Evolutionary conservation across 1,140 invertebrate genomes (phyloP), one percentile per base, ranked within the genome.

Genomic region (Helicorthomorpha holstii): DNA sequence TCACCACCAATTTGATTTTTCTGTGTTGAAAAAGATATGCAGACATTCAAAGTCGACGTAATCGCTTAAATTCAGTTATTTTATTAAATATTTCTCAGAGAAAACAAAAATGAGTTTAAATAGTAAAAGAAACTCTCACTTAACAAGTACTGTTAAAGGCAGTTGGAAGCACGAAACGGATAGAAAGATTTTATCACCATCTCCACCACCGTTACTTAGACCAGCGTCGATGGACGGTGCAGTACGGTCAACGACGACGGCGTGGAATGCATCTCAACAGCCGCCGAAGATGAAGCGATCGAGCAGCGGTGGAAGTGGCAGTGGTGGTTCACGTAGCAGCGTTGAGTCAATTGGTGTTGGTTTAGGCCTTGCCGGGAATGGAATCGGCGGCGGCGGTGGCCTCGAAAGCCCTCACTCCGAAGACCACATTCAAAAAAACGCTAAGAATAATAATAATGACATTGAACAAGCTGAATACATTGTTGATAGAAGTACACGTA

Each of bases 401-500:
- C 10, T 10, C 43, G 21, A 22, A 7, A 22, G 4, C 14, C 10
- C 4, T n/a, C 43, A 22, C 10, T 10, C 14, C 4, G 43, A 22
- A 45, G 14, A 22, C 43, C 7, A n/a, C 34, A 7, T 38, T 38
- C n/a, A 38, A 38, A 45, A 22, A 19, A 4, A 4, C 22, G 14
- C 21, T n/a, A 4, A 10, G 7, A 12, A 45, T 4, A 56, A 59
- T 47, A 64, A 64, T 47, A 62, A 65, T 16, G 52, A 56, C 43
- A 66, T 64, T 10, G 64, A 68, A 48, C 62, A 74, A 42, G 65
- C 69, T 2, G 69, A 72, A 55, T 73, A 72, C 52, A 72, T 76
- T 14, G 65, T 72, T 24, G 74, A 75, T 58, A 66, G 65, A 3
- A 63, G 61, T 2, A 68, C 68, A 26, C 66, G 69, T 25, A 74